These are phyloP conservation scores for Lophius piscatorius DNA, from an alignment of 2,113 vertebrate genomes.

Conservation along the genomic window DNA sequence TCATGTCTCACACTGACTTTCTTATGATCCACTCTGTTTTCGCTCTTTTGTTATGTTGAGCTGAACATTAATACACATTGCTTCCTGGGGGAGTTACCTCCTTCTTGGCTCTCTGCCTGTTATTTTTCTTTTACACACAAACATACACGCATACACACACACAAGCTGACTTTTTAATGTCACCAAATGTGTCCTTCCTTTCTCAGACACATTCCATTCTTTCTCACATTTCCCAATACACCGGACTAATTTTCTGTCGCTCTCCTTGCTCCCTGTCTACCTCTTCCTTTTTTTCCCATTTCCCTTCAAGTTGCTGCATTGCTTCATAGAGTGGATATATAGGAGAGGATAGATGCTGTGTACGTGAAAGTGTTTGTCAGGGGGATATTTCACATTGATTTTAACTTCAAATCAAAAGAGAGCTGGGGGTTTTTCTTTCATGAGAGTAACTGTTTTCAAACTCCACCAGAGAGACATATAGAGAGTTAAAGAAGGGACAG, in stretches of 20 bases:
- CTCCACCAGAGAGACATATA: conserved; percentile 47
- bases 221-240: conserved; percentile 36
- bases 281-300: conserved; percentile 3
- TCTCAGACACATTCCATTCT: conserved; percentile 7
- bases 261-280: background rate
- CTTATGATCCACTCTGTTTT: conserved; percentile 54
- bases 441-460: conserved; percentile 44
- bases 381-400: conserved; percentile 48
- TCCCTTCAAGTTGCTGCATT: conserved; percentile 14
- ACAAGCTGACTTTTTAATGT: background rate
- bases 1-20: conserved; percentile 25
- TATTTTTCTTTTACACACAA: conserved; percentile 14
- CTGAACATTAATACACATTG: conserved; percentile 53
- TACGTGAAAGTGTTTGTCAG: conserved; percentile 23
- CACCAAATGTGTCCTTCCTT: too few relatives aligned
- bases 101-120: conserved; percentile 34
- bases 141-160: background rate
- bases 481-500: conserved; percentile 11
- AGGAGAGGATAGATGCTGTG: conserved; percentile 15
- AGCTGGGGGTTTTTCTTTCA: conserved; percentile 47
- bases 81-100: conserved; percentile 46
- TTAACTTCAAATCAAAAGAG: conserved; percentile 61
- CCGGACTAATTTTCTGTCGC: conserved; percentile 28
- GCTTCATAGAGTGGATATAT: conserved; percentile 28
- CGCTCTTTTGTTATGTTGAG: conserved; percentile 50